These are phyloP conservation scores for Brevipalpus yothersi DNA, from an alignment of 1,140 invertebrate species.

Conservation along the genomic window DNA sequence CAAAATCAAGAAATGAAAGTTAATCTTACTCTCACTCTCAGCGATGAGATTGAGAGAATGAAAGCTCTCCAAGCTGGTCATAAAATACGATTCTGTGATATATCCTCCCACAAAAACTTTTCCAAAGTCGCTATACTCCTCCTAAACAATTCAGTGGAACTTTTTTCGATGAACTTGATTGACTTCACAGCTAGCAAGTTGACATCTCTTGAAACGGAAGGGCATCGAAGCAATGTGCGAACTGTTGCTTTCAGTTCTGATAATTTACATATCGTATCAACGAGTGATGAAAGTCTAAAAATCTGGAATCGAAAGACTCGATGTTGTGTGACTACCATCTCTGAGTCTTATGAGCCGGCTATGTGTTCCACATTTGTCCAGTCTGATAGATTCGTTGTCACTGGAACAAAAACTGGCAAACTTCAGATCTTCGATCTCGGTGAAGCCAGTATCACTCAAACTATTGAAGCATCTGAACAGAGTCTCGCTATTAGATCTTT, in stretches of 20 bases:
- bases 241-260: conserved; percentile 72
- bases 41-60: conserved; percentile 46
- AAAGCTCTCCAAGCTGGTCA: conserved; percentile 32
- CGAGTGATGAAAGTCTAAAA: conserved; percentile 61
- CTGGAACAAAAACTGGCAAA: conserved; percentile 61
- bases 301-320: conserved; percentile 69
- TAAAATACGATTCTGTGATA: conserved; percentile 41
- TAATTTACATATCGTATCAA: conserved; percentile 45
- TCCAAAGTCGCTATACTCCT: conserved; percentile 20
- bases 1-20: background rate
- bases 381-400: conserved; percentile 67
- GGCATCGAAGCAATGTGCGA: conserved; percentile 69
- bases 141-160: conserved; percentile 23
- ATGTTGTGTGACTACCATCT: conserved; percentile 50
- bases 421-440: conserved; percentile 67
- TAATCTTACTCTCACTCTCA: conserved; percentile 13
- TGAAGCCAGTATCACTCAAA: conserved; percentile 36
- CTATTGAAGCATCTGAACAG: conserved; percentile 40
- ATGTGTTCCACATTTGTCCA: conserved; percentile 55
- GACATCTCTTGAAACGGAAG: conserved; percentile 36
- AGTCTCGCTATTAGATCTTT: conserved; percentile 42
- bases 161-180: conserved; percentile 14
- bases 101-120: conserved; percentile 35
- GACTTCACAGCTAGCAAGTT: conserved; percentile 29
- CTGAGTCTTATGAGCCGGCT: conserved; percentile 32